phyloP scores from a whole-genome alignment of 2,113 vertebrate species.

The Heptranchias perlo region DNA sequence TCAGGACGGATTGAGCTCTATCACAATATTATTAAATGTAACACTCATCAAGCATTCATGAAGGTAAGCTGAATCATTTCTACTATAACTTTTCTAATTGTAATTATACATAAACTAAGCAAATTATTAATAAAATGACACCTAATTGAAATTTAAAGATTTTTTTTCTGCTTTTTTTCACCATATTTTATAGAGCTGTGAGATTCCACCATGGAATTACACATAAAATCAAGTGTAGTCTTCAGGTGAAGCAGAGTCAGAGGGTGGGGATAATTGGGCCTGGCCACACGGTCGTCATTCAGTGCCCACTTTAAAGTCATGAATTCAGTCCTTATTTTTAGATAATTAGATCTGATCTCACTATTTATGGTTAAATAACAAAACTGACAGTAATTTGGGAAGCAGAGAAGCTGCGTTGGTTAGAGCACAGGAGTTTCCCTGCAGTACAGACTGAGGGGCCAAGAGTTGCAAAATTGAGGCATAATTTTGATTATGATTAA shows the following conservation, averaged over 20 bases:
- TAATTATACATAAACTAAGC: background rate
- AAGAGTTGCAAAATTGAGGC: background rate
- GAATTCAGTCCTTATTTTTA: background rate
- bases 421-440: background rate
- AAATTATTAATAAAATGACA: background rate
- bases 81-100: background rate
- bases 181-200: background rate
- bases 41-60: conserved; percentile 70
- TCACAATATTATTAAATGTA: conserved; percentile 56
- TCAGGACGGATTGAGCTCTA: conserved; percentile 58
- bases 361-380: background rate
- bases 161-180: background rate
- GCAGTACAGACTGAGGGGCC: background rate
- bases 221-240: background rate
- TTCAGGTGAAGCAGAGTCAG: background rate
- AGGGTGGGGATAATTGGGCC: background rate
- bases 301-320: background rate
- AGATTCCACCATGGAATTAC: background rate
- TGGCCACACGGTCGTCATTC: background rate
- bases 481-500: background rate
- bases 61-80: conserved; percentile 62
- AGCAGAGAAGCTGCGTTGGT: background rate
- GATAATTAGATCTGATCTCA: background rate
- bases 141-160: background rate
- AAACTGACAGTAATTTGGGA: background rate